phyloP scores from a whole-genome alignment of 2,113 vertebrate genomes.

The Ceyx cyanopectus region DNA sequence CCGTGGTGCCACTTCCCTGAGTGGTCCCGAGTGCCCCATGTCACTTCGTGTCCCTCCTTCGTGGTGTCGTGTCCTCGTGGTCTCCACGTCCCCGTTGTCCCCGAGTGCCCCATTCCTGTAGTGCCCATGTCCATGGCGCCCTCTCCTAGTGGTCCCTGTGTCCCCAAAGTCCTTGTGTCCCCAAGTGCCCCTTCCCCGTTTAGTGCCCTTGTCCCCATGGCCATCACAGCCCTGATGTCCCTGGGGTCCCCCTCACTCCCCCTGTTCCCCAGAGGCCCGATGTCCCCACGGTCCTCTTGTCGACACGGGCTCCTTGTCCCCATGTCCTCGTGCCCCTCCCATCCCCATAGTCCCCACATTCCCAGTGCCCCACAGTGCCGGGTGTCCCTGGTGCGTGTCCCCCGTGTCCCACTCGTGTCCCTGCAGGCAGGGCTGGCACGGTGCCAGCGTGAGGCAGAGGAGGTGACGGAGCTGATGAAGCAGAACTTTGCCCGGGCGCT shows the following conservation, averaged over 20 bases:
- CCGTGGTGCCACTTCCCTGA: too few relatives aligned
- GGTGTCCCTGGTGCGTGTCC: not conserved
- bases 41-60: too few relatives aligned
- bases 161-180: not conserved
- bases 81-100: too few relatives aligned
- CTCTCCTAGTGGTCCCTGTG: not conserved
- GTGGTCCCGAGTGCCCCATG: too few relatives aligned
- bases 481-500: not conserved
- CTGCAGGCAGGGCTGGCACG: not conserved
- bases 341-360: not conserved
- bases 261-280: too few relatives aligned
- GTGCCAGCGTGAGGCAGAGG: not conserved
- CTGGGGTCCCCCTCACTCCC: too few relatives aligned
- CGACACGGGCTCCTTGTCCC: not conserved
- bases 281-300: too few relatives aligned
- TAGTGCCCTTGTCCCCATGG: not conserved
- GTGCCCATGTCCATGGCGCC: too few relatives aligned
- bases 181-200: not conserved
- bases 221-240: too few relatives aligned
- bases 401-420: not conserved
- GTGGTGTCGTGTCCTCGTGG: too few relatives aligned
- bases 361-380: accelerated
- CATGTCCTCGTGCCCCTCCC: not conserved
- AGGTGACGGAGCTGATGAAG: not conserved
- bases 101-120: too few relatives aligned